phyloP scores from a whole-genome alignment of 2,888 invertebrate species.

The Fabriciana adippe region DNA sequence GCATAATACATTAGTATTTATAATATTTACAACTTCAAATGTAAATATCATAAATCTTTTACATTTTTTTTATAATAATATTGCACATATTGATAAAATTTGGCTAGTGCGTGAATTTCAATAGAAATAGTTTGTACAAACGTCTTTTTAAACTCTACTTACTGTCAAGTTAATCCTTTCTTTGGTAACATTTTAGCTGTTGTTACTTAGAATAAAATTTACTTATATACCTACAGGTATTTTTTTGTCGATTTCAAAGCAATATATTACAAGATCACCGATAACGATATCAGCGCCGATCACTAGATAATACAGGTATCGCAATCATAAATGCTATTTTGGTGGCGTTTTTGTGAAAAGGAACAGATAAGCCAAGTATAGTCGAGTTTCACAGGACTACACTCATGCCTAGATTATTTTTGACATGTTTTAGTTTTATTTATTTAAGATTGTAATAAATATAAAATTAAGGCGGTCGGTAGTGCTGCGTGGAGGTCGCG shows the following conservation, averaged over 20 bases:
- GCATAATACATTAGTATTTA: too few relatives aligned
- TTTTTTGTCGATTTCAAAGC: constrained; percentile 20
- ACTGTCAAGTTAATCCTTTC: neutral
- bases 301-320: constrained; percentile 26
- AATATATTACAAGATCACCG: constrained; percentile 33
- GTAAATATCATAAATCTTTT: too few relatives aligned
- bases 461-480: constrained; percentile 45
- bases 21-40: too few relatives aligned
- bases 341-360: constrained; percentile 25
- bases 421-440: neutral
- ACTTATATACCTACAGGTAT: neutral
- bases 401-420: constrained; percentile 5
- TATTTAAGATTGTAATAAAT: neutral
- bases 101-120: too few relatives aligned
- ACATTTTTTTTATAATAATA: too few relatives aligned
- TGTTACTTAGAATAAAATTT: constrained; percentile 15
- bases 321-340: constrained; percentile 32
- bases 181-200: constrained; percentile 5
- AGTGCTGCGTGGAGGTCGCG: constrained; percentile 45
- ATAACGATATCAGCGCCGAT: constrained; percentile 32
- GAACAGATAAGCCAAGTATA: constrained; percentile 16
- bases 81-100: too few relatives aligned
- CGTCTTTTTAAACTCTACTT: neutral
- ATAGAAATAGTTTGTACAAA: too few relatives aligned
- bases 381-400: constrained; percentile 3